phyloP scores from a whole-genome alignment of 37 sponge, comb jelly and placozoan genomes.

The Chondrilla cf. caribensis region DNA sequence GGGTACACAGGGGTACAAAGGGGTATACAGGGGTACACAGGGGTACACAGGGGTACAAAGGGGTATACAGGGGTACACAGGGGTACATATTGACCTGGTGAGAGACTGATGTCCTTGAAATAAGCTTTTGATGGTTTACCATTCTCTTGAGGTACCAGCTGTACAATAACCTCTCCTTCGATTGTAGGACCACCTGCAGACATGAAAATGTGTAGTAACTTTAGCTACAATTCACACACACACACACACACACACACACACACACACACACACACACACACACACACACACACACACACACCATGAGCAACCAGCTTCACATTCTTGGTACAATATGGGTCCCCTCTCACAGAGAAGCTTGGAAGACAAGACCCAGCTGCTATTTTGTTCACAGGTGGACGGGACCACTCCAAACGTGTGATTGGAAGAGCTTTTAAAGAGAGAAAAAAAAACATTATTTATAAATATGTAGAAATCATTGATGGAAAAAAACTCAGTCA shows the following conservation, averaged over 20 bases:
- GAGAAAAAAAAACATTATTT: no score
- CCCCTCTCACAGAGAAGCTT: slow-evolving; percentile 15
- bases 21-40: background rate
- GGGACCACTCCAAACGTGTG: slow-evolving; percentile 5
- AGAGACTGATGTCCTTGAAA: slow-evolving; percentile 52
- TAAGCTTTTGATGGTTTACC: slow-evolving; percentile 54
- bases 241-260: slow-evolving; percentile 3
- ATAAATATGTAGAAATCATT: background rate
- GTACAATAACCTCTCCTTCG: slow-evolving; percentile 18
- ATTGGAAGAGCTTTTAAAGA: background rate
- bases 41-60: background rate
- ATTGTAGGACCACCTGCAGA: slow-evolving; percentile 43
- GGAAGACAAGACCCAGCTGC: slow-evolving; percentile 1
- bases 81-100: slow-evolving; percentile 49
- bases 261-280: slow-evolving; percentile 10
- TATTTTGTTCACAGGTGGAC: background rate
- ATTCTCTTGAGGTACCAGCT: slow-evolving; percentile 42
- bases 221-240: background rate
- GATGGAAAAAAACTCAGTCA: background rate
- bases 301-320: slow-evolving; percentile 34
- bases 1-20: background rate
- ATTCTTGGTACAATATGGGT: background rate
- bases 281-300: slow-evolving; percentile 15
- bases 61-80: background rate
- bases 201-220: background rate